Base-by-base conservation (phyloP, 2,797 vertebrate species). In the Coilia nasus region DNA sequence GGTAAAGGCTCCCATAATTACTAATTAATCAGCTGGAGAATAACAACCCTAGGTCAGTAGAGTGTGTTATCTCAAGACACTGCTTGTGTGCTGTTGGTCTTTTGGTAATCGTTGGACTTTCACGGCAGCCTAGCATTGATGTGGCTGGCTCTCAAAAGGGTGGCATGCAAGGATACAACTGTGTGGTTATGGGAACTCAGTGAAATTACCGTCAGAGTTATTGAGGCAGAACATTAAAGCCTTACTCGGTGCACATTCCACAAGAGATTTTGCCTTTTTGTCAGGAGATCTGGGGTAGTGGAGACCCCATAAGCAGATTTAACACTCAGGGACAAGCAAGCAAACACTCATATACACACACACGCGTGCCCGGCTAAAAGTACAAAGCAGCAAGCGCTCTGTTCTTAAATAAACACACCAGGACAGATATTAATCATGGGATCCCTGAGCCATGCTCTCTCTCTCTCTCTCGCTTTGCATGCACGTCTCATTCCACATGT, bases 211-310 rank as follows among this genome's bases (percentile, higher is more conserved):
- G 56, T 31, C 75, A 41, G 50, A 17, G 2, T 84, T n/a, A 46
- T 1, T 46, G 44, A 19, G 17, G 82, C 64, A 83, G 17, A 54
- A 85, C 23, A 44, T 10, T 31, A 83, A 84, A 62, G 86, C 41
- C 85, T 87, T 85, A 87, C 87, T 81, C 57, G 75, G 67, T 85
- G 83, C 71, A n/a, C 62, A 87, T 89, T 88, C 85, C 85, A 85
- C 54, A 47, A 41, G 64, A 81, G 86, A 89, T 86, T 87, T 83
- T 44, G 67, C 75, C 67, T 31, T 47, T 25, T 75, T 78, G 60
- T 19, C 4, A 25, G 17, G 80, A 81, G 80, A 83, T 84, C 44
- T 87, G 25, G 64, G 35, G 67, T 19, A 44, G 67, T 21, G 7
- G 47, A 31, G 64, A 17, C 41, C 71, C 35, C 17, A 6, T 83